Conservation (phyloP, 2,888 invertebrate genomes). For the Caenorhabditis afra region DNA sequence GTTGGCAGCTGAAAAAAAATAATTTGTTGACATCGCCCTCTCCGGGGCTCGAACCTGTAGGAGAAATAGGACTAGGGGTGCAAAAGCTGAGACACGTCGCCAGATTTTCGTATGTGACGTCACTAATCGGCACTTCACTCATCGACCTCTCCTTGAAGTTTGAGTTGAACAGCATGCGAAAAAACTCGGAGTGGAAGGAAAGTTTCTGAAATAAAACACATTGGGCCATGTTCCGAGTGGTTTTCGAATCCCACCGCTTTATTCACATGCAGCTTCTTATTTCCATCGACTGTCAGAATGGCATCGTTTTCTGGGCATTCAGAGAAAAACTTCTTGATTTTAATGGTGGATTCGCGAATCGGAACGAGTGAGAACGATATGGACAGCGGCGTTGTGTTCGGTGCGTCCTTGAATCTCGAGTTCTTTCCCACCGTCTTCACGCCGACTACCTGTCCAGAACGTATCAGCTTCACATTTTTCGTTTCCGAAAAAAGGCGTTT, state of each 20-base stretch:
- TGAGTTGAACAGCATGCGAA: conserved; percentile 13
- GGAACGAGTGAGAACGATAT: conserved; percentile 3
- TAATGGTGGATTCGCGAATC: background rate
- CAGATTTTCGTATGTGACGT: background rate
- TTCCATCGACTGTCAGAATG: conserved; percentile 4
- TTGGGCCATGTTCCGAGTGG: background rate
- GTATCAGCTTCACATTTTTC: too few relatives aligned
- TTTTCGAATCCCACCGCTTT: background rate
- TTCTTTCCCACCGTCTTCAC: too few relatives aligned
- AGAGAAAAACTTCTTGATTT: background rate
- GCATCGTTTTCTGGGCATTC: conserved; percentile 4
- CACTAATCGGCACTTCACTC: background rate
- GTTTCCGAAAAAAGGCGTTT: too few relatives aligned
- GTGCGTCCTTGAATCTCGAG: too few relatives aligned
- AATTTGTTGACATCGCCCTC: too few relatives aligned
- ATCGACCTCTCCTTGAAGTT: conserved; percentile 13
- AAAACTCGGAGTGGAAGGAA: conserved; percentile 22
- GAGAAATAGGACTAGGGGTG: background rate
- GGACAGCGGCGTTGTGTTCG: background rate
- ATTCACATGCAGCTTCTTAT: conserved; percentile 8
- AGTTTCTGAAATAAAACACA: conserved; percentile 10
- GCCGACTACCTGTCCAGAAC: too few relatives aligned
- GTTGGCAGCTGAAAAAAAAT: conserved; percentile 2
- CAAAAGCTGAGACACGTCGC: conserved; percentile 9
- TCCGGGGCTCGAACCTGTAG: background rate